Evolutionary conservation across 2,113 vertebrate species (phyloP).

Genomic region (Sceloporus tristichus): DNA sequence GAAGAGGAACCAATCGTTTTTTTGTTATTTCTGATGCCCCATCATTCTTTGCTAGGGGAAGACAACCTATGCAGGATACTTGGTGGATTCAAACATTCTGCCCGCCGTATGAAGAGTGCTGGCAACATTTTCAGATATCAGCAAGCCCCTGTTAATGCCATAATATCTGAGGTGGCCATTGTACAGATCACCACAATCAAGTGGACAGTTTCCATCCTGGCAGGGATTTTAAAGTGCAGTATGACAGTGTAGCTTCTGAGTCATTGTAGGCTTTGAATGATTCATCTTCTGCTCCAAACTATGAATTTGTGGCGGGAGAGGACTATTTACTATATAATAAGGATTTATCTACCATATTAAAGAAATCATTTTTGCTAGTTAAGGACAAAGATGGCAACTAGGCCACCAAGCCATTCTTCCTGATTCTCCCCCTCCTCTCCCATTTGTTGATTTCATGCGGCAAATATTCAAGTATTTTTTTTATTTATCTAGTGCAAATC

Average conservation of each 20-base stretch:
- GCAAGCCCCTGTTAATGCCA: background rate
- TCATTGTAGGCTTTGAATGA: background rate
- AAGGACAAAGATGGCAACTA: constrained; percentile 52
- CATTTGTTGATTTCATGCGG: background rate
- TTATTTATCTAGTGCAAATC: constrained; percentile 31
- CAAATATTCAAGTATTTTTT: background rate
- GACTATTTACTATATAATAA: constrained; percentile 29
- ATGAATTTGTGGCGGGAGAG: constrained; percentile 2
- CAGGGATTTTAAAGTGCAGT: background rate
- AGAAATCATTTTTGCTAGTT: constrained; percentile 44
- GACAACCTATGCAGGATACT: background rate
- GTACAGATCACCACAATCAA: background rate
- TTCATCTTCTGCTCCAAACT: background rate
- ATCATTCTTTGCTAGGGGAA: background rate
- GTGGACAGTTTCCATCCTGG: background rate
- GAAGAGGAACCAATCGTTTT: background rate
- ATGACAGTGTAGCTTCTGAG: background rate
- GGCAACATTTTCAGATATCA: background rate
- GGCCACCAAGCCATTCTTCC: constrained; percentile 19
- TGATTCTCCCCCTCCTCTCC: background rate
- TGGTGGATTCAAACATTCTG: background rate
- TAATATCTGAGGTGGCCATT: background rate
- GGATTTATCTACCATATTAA: constrained; percentile 1
- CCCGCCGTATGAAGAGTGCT: background rate
- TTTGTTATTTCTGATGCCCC: background rate